These are phyloP conservation scores for Ctenomys sociabilis DNA, from an alignment of 2,113 vertebrate species.

Conservation along the genomic window DNA sequence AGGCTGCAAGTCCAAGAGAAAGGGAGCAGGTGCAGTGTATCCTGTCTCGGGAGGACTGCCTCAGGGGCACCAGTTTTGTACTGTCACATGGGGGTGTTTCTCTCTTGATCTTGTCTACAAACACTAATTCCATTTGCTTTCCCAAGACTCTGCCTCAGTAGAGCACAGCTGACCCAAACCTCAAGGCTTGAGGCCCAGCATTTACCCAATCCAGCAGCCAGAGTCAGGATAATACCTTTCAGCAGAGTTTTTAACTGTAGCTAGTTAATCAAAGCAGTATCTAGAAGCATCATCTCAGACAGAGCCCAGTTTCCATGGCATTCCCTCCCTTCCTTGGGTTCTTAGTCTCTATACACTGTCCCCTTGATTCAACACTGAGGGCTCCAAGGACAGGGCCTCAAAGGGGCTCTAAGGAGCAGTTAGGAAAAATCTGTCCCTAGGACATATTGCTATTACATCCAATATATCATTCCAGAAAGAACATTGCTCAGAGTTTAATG, in stretches of 20 bases:
- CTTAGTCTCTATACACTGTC: background rate
- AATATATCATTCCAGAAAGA: background rate
- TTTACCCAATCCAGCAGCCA: background rate
- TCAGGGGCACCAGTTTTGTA: background rate
- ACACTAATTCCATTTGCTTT: background rate
- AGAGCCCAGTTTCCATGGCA: rapidly evolving
- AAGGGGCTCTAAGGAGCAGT: background rate
- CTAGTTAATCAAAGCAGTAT: background rate
- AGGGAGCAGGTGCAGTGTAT: background rate
- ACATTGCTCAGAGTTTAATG: background rate
- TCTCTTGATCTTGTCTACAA: background rate
- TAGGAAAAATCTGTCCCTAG: background rate
- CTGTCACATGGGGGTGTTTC: background rate
- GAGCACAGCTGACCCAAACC: background rate
- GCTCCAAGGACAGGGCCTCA: rapidly evolving
- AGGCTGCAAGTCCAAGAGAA: background rate
- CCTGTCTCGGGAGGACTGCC: background rate
- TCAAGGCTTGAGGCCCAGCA: background rate
- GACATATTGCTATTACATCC: background rate
- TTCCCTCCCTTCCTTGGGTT: background rate
- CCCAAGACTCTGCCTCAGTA: background rate
- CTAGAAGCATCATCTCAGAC: background rate
- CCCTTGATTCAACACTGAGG: background rate
- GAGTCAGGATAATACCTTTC: background rate
- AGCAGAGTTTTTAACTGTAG: background rate